These are phyloP conservation scores for Craniophora ligustri DNA, from an alignment of 2,888 invertebrate genomes.

Conservation along the genomic window DNA sequence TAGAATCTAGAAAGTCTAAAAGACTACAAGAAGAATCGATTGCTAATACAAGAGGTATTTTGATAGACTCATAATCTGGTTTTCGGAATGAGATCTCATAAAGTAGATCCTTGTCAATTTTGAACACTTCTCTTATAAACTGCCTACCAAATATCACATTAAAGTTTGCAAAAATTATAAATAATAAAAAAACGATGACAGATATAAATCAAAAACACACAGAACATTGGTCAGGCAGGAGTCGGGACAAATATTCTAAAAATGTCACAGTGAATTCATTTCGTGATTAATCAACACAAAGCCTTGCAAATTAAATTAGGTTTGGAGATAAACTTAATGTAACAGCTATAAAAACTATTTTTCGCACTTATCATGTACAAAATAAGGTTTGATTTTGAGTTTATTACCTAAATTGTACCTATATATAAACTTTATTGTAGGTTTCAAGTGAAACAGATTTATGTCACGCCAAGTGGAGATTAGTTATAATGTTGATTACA, in stretches of 20 bases:
- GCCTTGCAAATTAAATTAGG: constrained; percentile 77
- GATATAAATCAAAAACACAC: constrained; percentile 34
- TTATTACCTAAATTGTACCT: neutral
- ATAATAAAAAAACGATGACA: constrained; percentile 29
- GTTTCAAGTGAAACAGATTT: constrained; percentile 68
- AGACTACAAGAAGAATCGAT: too few species aligned
- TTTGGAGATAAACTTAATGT: constrained; percentile 18
- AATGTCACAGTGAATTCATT: constrained; percentile 64
- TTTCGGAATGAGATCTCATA: constrained; percentile 24
- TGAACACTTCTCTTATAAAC: neutral
- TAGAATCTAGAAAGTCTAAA: neutral
- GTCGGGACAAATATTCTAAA: constrained; percentile 59
- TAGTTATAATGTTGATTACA: constrained; percentile 36
- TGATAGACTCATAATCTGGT: neutral
- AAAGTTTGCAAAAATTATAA: constrained; percentile 34
- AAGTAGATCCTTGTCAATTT: constrained; percentile 20
- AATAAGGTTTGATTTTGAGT: constrained; percentile 20
- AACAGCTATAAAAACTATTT: neutral
- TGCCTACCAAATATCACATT: constrained; percentile 28
- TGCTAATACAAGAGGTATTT: neutral
- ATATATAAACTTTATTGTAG: constrained; percentile 66
- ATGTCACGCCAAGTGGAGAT: constrained; percentile 66
- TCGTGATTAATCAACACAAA: constrained; percentile 74
- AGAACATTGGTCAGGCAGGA: constrained; percentile 38
- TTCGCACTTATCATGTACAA: accelerated